A percentile compares a stretch with the other conserved stretches of the same genome.
These are phyloP conservation scores for Dusona sp. DNA, from an alignment of 2,888 invertebrate genomes.

Conservation along the genomic window DNA sequence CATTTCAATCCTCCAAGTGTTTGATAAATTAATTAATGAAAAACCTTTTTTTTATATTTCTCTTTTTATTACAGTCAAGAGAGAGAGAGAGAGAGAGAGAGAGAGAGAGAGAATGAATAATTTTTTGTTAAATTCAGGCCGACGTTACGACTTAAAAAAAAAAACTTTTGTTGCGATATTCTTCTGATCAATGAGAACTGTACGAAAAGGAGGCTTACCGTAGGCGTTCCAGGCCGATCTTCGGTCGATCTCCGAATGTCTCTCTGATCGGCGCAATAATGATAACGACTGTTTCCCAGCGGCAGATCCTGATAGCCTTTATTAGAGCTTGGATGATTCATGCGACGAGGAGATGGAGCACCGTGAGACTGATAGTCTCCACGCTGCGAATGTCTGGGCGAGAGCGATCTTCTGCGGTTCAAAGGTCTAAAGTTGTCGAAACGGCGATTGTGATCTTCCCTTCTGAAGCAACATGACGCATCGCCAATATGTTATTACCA, in stretches of 20 bases:
- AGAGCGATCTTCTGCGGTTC: slow-evolving; percentile 80
- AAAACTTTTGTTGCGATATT: too few relatives aligned
- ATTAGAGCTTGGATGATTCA: slow-evolving; percentile 77
- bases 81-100: too few relatives aligned
- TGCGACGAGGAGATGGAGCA: slow-evolving; percentile 76
- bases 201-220: slow-evolving; percentile 83
- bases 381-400: slow-evolving; percentile 81
- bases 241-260: slow-evolving; percentile 84
- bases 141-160: too few relatives aligned
- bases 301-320: slow-evolving; percentile 81
- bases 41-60: not conserved
- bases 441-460: slow-evolving; percentile 79
- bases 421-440: slow-evolving; percentile 80
- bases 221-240: slow-evolving; percentile 90
- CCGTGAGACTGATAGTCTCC: slow-evolving; percentile 78
- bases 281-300: slow-evolving; percentile 80
- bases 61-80: not conserved
- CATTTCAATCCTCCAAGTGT: not conserved
- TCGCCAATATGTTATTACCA: too few relatives aligned
- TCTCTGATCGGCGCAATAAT: slow-evolving; percentile 78
- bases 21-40: too few relatives aligned
- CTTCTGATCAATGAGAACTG: too few relatives aligned
- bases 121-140: too few relatives aligned
- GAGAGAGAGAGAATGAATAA: too few relatives aligned
- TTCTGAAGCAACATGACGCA: slow-evolving; percentile 65